Conservation (phyloP, 2,113 vertebrate species). For the Butorides virescens region DNA sequence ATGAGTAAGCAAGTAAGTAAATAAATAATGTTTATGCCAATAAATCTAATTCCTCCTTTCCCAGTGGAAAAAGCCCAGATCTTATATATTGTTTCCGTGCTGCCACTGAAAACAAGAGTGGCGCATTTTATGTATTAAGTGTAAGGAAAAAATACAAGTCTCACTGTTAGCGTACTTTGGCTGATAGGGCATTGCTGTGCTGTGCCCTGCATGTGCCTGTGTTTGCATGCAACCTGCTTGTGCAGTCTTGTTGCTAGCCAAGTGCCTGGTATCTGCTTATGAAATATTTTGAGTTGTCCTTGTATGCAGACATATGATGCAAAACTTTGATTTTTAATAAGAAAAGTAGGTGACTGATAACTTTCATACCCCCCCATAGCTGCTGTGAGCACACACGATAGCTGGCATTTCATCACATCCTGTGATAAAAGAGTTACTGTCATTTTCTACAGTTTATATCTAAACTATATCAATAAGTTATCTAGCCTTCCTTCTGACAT, state of each 20-base stretch:
- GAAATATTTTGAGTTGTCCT: not conserved
- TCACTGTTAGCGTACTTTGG: not conserved
- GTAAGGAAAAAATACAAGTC: not conserved
- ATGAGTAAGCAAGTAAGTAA: not conserved
- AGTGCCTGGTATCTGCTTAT: not conserved
- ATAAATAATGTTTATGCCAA: not conserved
- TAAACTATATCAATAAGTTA: not conserved
- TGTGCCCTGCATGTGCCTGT: accelerated
- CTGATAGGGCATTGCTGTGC: not conserved
- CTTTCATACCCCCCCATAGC: not conserved
- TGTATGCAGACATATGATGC: not conserved
- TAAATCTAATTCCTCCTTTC: not conserved
- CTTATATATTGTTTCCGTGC: not conserved
- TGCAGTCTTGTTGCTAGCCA: not conserved
- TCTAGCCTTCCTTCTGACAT: not conserved
- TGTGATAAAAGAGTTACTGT: not conserved
- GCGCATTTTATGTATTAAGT: not conserved
- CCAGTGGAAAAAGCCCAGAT: not conserved
- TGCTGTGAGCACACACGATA: not conserved
- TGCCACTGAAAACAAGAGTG: not conserved
- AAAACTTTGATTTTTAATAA: not conserved
- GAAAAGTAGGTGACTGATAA: not conserved
- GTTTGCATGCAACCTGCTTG: not conserved
- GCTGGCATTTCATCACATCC: not conserved
- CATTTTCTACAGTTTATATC: not conserved